These are phyloP conservation scores for Nymphalis urticae DNA, from an alignment of 2,888 invertebrate species.

Conservation along the genomic window DNA sequence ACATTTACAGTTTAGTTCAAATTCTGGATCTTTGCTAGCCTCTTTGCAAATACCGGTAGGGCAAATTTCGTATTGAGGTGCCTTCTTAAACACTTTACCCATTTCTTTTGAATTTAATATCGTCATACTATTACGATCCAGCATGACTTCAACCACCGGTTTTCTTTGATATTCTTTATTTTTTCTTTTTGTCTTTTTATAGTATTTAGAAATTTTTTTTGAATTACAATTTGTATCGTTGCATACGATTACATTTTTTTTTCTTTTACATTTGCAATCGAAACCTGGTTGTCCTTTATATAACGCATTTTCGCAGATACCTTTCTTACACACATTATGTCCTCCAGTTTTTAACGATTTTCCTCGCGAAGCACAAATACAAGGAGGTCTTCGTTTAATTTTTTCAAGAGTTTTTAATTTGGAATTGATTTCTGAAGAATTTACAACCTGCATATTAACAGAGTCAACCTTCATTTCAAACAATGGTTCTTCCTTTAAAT, in stretches of 20 bases:
- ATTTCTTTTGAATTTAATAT: slow-evolving; percentile 52
- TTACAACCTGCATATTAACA: slow-evolving; percentile 45
- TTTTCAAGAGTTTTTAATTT: slow-evolving; percentile 43
- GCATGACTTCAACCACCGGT: slow-evolving; percentile 44
- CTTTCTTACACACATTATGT: slow-evolving; percentile 40
- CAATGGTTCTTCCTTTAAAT: slow-evolving; percentile 42
- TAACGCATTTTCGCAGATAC: slow-evolving; percentile 42
- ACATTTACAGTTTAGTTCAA: slow-evolving; percentile 38
- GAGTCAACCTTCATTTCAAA: slow-evolving; percentile 51
- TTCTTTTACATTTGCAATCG: slow-evolving; percentile 43
- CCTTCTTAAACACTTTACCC: neutral
- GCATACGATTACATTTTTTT: slow-evolving; percentile 42
- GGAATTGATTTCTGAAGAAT: slow-evolving; percentile 46
- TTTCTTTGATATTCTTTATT: slow-evolving; percentile 33
- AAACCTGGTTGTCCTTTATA: slow-evolving; percentile 44
- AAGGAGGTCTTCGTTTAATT: slow-evolving; percentile 37
- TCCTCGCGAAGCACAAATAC: slow-evolving; percentile 46
- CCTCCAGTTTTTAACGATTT: slow-evolving; percentile 17
- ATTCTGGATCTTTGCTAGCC: slow-evolving; percentile 24
- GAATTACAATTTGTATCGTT: slow-evolving; percentile 45
- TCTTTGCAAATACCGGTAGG: slow-evolving; percentile 38
- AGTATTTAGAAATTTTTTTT: slow-evolving; percentile 10
- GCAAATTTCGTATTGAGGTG: slow-evolving; percentile 33
- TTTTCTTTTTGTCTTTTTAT: slow-evolving; percentile 16
- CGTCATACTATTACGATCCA: slow-evolving; percentile 50